Evolutionary conservation across 2,113 vertebrate genomes (phyloP).

Genomic region (Chloropsis cyanopogon): DNA sequence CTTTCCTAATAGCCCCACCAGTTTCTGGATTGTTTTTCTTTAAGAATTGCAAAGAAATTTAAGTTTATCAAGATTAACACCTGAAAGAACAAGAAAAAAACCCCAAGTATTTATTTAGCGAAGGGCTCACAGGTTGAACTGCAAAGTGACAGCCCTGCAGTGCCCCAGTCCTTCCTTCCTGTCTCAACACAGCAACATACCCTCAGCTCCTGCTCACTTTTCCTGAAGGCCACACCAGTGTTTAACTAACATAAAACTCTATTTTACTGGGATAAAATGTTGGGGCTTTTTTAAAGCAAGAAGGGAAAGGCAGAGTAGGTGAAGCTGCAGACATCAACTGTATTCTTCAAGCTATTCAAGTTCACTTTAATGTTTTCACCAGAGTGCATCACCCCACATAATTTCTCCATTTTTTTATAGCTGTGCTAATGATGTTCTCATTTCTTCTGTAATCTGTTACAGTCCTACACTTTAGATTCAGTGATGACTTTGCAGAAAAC

Average conservation of each 20-base stretch:
- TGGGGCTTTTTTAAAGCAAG: not conserved
- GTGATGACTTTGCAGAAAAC: conserved; percentile 49
- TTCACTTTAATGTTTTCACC: not conserved
- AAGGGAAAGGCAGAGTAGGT: not conserved
- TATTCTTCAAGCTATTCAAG: not conserved
- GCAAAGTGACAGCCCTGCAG: not conserved
- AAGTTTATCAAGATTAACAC: not conserved
- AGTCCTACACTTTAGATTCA: not conserved
- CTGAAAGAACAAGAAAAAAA: not conserved
- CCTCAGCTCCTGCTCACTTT: not conserved
- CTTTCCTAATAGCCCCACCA: not conserved
- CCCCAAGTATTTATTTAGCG: not conserved
- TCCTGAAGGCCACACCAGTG: fast-evolving
- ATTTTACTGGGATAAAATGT: not conserved
- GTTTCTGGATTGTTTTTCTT: not conserved
- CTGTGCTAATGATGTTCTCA: conserved; percentile 2
- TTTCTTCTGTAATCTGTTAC: conserved; percentile 27
- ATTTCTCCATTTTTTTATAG: conserved; percentile 4
- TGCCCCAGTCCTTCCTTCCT: not conserved
- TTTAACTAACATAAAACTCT: not conserved
- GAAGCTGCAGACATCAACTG: not conserved
- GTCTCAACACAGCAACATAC: fast-evolving
- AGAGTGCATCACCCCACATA: not conserved
- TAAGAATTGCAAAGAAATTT: not conserved
- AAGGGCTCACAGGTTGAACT: not conserved